phyloP scores from a whole-genome alignment of 2,888 invertebrate genomes.

The Eilema griseolum region DNA sequence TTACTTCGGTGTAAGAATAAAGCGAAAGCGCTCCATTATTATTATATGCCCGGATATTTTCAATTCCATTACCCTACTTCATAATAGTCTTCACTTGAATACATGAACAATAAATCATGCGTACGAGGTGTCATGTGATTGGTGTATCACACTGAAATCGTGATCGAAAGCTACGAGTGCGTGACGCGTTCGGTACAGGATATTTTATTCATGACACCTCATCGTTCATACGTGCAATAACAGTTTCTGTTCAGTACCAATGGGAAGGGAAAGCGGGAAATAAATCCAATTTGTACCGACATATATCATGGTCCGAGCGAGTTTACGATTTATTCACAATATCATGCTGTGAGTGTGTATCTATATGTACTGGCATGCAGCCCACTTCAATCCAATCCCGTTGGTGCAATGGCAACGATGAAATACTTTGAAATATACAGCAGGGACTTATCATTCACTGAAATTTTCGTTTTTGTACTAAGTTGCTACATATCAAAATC shows the following conservation, averaged over 20 bases:
- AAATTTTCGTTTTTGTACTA: conserved; percentile 8
- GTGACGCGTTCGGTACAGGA: conserved; percentile 73
- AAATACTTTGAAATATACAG: conserved; percentile 51
- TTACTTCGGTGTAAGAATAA: background rate
- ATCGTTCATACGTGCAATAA: conserved; percentile 83
- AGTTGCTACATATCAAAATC: background rate
- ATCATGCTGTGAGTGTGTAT: conserved; percentile 49
- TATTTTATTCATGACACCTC: conserved; percentile 82
- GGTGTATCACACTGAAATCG: conserved; percentile 65
- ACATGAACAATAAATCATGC: conserved; percentile 46
- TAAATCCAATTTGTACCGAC: conserved; percentile 85
- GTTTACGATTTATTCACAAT: conserved; percentile 80
- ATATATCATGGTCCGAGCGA: conserved; percentile 81
- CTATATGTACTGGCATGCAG: conserved; percentile 57
- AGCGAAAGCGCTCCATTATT: background rate
- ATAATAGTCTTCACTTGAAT: conserved; percentile 28
- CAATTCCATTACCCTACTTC: conserved; percentile 31
- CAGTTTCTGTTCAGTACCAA: conserved; percentile 78
- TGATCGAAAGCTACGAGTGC: conserved; percentile 64
- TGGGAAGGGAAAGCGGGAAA: conserved; percentile 76
- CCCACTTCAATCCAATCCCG: conserved; percentile 71
- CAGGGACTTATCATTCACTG: conserved; percentile 33
- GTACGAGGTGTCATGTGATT: conserved; percentile 56
- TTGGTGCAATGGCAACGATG: conserved; percentile 54
- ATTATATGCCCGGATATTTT: background rate